phyloP scores from a whole-genome alignment of 2,113 vertebrate species.

The Phylloscopus trochiloides region DNA sequence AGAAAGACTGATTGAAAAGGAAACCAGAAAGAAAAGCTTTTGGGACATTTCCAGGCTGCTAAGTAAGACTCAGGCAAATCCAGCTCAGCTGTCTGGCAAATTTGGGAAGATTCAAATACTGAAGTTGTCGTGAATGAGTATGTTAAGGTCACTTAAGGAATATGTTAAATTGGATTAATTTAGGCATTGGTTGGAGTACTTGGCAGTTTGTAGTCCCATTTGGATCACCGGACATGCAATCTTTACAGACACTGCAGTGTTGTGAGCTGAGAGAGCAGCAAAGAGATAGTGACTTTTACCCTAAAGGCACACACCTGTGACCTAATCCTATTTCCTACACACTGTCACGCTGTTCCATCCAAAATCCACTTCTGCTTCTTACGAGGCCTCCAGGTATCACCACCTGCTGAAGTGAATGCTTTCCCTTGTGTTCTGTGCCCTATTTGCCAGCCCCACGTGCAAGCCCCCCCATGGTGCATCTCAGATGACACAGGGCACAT shows the following conservation, averaged over 20 bases:
- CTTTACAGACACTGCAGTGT: background rate
- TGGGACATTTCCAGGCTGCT: background rate
- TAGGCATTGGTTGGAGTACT: background rate
- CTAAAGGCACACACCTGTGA: fast-evolving
- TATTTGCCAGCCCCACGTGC: fast-evolving
- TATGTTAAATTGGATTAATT: background rate
- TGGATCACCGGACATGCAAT: background rate
- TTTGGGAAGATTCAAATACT: background rate
- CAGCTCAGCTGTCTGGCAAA: background rate
- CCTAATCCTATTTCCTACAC: background rate
- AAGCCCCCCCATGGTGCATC: too few species aligned
- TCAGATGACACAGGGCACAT: background rate
- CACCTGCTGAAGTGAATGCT: background rate
- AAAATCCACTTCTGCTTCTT: background rate
- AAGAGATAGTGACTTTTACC: background rate
- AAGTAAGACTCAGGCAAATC: background rate
- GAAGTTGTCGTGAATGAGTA: fast-evolving
- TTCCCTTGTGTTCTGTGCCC: background rate
- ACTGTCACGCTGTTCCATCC: background rate
- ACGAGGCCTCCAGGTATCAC: background rate
- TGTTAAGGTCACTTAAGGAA: background rate
- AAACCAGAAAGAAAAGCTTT: background rate
- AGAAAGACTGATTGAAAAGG: background rate
- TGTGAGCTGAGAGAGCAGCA: background rate
- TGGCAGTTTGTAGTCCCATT: background rate